Conservation (phyloP, 2,888 invertebrate genomes). For the Bombylius major region DNA sequence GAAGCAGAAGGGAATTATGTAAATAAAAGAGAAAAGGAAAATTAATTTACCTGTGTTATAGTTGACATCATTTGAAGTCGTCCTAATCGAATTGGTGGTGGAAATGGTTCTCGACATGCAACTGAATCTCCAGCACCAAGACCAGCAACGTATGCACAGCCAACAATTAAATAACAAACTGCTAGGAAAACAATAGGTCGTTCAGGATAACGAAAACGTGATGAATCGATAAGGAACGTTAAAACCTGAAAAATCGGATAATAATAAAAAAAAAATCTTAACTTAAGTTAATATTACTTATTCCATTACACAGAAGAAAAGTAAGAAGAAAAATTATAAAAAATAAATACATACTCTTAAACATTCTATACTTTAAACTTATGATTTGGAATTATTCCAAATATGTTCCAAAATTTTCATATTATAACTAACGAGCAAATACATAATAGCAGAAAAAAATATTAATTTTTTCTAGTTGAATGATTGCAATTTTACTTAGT, state of each 20-base stretch:
- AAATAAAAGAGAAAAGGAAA: not conserved
- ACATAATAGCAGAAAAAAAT: no score
- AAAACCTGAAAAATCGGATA: slow-evolving; percentile 41
- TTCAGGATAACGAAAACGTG: slow-evolving; percentile 94
- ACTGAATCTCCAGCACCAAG: slow-evolving; percentile 71
- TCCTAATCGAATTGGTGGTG: slow-evolving; percentile 53
- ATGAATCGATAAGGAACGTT: slow-evolving; percentile 89
- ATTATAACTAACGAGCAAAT: no score
- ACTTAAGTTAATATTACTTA: no score
- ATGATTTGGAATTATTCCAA: no score
- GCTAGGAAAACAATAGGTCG: slow-evolving; percentile 94
- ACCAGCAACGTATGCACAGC: slow-evolving; percentile 80
- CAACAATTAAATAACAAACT: slow-evolving; percentile 90
- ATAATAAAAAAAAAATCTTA: not conserved
- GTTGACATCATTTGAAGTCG: slow-evolving; percentile 65
- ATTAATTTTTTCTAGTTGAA: no score
- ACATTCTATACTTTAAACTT: no score
- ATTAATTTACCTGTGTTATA: slow-evolving; percentile 64
- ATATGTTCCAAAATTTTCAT: no score
- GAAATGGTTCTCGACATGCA: slow-evolving; percentile 71
- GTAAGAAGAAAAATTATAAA: not conserved
- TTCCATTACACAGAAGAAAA: no score
- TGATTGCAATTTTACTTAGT: no score
- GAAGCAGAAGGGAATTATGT: slow-evolving; percentile 5
- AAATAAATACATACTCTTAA: not conserved